Percentiles rank a stretch among this genome's conserved stretches.
Evolutionary conservation across 2,113 vertebrate genomes (phyloP).

Genomic region (Alligator mississippiensis): DNA sequence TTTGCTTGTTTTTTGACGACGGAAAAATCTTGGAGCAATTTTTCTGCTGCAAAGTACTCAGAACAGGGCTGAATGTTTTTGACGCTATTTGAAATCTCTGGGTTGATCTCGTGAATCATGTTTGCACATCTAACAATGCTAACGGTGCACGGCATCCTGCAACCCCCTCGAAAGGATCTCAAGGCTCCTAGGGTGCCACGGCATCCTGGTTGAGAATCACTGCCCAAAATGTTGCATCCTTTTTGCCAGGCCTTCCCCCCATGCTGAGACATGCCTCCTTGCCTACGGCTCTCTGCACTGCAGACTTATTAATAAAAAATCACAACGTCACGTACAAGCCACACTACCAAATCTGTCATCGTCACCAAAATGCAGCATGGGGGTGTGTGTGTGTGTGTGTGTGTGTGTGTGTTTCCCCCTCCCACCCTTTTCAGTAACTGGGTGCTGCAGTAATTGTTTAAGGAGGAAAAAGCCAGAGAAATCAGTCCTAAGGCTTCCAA

Average conservation of each 20-base stretch:
- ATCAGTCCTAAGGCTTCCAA: neutral
- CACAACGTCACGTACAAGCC: slow-evolving; percentile 28
- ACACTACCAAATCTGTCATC: slow-evolving; percentile 43
- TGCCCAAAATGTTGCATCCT: neutral
- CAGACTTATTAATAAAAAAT: slow-evolving; percentile 70
- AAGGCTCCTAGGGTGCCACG: too few relatives aligned
- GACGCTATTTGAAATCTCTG: too few relatives aligned
- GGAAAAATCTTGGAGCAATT: too few relatives aligned
- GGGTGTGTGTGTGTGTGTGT: too few relatives aligned
- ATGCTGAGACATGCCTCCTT: neutral
- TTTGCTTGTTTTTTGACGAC: too few relatives aligned
- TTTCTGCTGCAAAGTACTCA: neutral
- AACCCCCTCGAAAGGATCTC: too few relatives aligned
- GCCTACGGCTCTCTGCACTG: slow-evolving; percentile 41
- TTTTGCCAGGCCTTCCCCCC: neutral
- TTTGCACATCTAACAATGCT: too few relatives aligned
- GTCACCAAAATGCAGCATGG: neutral
- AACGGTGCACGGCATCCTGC: too few relatives aligned
- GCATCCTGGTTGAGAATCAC: too few relatives aligned
- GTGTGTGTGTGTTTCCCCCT: neutral
- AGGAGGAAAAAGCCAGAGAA: neutral
- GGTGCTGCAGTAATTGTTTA: neutral
- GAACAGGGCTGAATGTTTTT: slow-evolving; percentile 17
- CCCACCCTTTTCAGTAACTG: slow-evolving; percentile 2
- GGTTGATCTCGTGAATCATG: too few relatives aligned